A percentile compares a stretch with the other conserved stretches of the same genome.
Evolutionary conservation across 2,113 vertebrate species (phyloP).

Genomic region (Sinocyclocheilus maitianheensis): DNA sequence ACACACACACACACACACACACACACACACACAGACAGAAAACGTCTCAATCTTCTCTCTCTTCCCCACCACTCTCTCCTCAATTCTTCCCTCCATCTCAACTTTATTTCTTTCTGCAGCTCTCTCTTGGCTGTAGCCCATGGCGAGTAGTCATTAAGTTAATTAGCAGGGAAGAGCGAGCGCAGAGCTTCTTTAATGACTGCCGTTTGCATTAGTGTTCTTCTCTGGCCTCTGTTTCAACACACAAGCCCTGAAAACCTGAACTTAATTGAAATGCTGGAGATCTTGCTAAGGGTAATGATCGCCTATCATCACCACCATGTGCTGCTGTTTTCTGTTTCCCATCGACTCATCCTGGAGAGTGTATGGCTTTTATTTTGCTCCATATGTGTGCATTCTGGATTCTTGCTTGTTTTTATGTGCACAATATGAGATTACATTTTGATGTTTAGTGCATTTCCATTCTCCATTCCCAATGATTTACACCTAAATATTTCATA

Average conservation of each 20-base stretch:
- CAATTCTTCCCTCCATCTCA: neutral
- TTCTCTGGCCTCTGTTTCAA: conserved; percentile 44
- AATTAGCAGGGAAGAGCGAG: conserved; percentile 49
- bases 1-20: neutral
- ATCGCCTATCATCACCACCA: conserved; percentile 55
- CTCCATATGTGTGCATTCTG: conserved; percentile 45
- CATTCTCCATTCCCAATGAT: too few species aligned
- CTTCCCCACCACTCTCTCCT: neutral
- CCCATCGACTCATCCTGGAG: conserved; percentile 38
- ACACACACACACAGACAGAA: neutral
- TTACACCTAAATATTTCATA: too few species aligned
- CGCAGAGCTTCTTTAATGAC: conserved; percentile 45
- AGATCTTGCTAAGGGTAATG: conserved; percentile 59
- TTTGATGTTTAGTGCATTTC: neutral
- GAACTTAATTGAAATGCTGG: conserved; percentile 61
- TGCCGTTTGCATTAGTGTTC: conserved; percentile 52
- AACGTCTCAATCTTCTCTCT: neutral
- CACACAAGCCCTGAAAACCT: conserved; percentile 49
- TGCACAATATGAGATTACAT: neutral
- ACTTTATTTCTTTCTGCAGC: conserved; percentile 4
- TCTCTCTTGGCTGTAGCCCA: conserved; percentile 33
- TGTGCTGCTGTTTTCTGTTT: conserved; percentile 56
- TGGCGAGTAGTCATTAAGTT: conserved; percentile 59
- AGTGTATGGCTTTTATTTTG: conserved; percentile 42
- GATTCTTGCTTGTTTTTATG: neutral